Evolutionary conservation across 2,888 invertebrate species (phyloP), one percentile per base, ranked within the genome.

Genomic region (Listrodromus nycthemerus): DNA sequence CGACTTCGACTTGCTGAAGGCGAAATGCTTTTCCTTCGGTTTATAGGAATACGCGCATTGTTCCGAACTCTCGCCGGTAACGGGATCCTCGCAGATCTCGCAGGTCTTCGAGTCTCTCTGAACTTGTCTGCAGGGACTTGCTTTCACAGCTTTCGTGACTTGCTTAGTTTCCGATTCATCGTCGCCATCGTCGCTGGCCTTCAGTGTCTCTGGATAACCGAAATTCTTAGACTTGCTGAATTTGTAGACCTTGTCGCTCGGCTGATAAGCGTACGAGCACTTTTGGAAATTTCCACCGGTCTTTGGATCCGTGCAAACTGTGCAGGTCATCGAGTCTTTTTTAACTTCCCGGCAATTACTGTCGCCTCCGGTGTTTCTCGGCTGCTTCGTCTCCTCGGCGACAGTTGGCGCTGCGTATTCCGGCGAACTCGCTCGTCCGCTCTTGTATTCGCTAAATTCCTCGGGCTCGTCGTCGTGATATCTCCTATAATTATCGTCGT

Each of bases 31-130:
- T 8, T 67, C 58, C 83, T 61, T 83, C 2, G 67, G 52, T 70
- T 74, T 69, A 13, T 67, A 21, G 6, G 55, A 96, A 92, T 97
- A 98, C 0, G 97, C 96, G 91, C 98, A 98, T 27, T 96, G 96
- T 92, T 98, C 97, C 89, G 96, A 97, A 84, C 96, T 96, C 27
- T 96, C 97, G 77, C 96, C 96, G 16, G 96, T 96, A 91, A 96
- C 95, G 1, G 96, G 95, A 90, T 97, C 96, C 86, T 96, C 95
- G 90, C 98, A 98, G 2, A 96, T 95, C 90, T 95, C 95, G 91
- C 97, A 97, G 19, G 95, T 95, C 95, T 96, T 95, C 2, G 95
- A 95, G 86, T 96, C 95, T 89, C 95, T 95, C 41, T 95, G 93
- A 0, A 96, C 95, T 89, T 95, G 37, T n/a, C 63, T 70, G 58